These are phyloP conservation scores for Synergus japonicus DNA, from an alignment of 2,888 invertebrate species.

Conservation along the genomic window DNA sequence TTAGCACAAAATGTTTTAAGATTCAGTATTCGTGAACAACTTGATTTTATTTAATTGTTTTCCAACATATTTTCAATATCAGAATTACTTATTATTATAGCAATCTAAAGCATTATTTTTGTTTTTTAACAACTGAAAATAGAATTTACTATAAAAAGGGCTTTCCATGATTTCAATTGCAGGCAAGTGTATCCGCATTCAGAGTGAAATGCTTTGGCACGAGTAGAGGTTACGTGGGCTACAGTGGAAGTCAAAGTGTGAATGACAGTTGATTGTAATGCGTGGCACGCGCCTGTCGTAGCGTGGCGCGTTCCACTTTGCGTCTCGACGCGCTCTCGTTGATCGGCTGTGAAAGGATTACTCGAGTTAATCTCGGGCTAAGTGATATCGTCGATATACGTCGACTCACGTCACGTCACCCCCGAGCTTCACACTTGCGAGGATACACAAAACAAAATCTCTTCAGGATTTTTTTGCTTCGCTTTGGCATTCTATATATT, in stretches of 20 bases:
- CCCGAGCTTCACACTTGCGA: slow-evolving; percentile 17
- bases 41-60: too few relatives aligned
- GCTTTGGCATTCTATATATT: too few relatives aligned
- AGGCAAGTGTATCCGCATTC: slow-evolving; percentile 42
- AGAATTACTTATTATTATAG: too few relatives aligned
- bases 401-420: slow-evolving; percentile 37
- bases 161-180: neutral
- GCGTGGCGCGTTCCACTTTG: slow-evolving; percentile 57
- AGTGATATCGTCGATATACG: slow-evolving; percentile 37
- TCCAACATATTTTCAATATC: too few relatives aligned
- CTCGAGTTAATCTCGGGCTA: slow-evolving; percentile 47
- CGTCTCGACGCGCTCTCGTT: slow-evolving; percentile 62
- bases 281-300: slow-evolving; percentile 67
- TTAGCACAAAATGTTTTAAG: too few relatives aligned
- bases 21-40: too few relatives aligned
- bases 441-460: neutral
- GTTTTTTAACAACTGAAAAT: neutral
- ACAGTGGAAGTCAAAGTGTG: slow-evolving; percentile 65
- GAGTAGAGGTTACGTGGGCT: slow-evolving; percentile 45
- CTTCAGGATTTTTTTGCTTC: neutral
- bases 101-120: too few relatives aligned
- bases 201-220: slow-evolving; percentile 40
- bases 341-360: slow-evolving; percentile 59
- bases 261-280: slow-evolving; percentile 71
- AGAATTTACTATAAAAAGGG: neutral